phyloP scores from a whole-genome alignment of 2,113 vertebrate genomes.

The Oryzias woworae region DNA sequence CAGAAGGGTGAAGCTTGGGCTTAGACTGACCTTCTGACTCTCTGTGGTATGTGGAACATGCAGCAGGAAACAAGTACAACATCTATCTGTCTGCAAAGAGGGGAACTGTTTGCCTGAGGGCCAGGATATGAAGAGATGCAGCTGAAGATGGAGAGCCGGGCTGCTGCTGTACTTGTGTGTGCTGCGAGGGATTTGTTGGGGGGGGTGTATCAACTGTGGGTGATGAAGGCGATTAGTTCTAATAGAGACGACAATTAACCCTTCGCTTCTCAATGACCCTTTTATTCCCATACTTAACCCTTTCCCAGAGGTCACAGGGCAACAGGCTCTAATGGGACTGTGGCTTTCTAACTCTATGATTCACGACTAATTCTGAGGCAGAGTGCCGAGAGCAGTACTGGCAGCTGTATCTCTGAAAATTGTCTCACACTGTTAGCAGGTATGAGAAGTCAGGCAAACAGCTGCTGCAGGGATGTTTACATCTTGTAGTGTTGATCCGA shows the following conservation, averaged over 20 bases:
- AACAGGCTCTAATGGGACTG: conserved; percentile 64
- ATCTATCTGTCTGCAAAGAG: conserved; percentile 62
- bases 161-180: conserved; percentile 25
- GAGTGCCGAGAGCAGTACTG: conserved; percentile 42
- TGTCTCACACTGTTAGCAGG: neutral
- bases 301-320: conserved; percentile 48
- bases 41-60: conserved; percentile 72
- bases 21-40: conserved; percentile 61
- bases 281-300: conserved; percentile 72
- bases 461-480: too few relatives aligned
- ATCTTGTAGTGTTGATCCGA: too few relatives aligned
- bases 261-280: conserved; percentile 60
- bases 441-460: too few relatives aligned
- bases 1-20: conserved; percentile 22
- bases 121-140: conserved; percentile 53
- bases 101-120: conserved; percentile 57
- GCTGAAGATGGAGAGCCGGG: conserved; percentile 31
- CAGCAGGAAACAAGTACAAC: conserved; percentile 59
- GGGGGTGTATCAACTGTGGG: conserved; percentile 32
- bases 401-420: neutral
- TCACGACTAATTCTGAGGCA: conserved; percentile 50
- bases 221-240: conserved; percentile 72
- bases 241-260: conserved; percentile 75
- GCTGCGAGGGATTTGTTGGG: conserved; percentile 2
- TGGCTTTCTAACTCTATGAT: conserved; percentile 46